These are phyloP conservation scores for Corythoichthys haematopterus DNA, from an alignment of 2,113 vertebrate genomes.

Conservation along the genomic window DNA sequence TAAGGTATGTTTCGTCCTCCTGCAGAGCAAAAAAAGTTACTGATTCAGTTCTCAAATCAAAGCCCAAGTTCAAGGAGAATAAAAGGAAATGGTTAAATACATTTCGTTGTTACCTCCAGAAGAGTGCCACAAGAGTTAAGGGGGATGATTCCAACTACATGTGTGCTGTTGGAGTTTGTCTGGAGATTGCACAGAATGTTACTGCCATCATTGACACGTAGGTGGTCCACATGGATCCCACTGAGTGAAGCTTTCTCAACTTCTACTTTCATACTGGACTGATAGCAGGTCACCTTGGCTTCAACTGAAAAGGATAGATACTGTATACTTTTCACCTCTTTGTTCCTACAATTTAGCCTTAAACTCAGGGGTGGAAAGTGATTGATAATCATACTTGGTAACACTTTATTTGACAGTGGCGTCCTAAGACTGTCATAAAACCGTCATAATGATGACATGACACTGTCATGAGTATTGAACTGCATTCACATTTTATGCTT, in stretches of 20 bases:
- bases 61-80: not conserved
- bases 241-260: conserved; percentile 44
- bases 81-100: no score
- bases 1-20: conserved; percentile 55
- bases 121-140: conserved; percentile 67
- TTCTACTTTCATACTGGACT: conserved; percentile 55
- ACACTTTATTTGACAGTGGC: no score
- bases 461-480: no score
- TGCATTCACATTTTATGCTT: not conserved
- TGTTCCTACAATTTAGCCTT: not conserved
- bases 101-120: conserved; percentile 48
- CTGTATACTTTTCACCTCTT: not conserved
- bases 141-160: conserved; percentile 52
- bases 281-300: conserved; percentile 44
- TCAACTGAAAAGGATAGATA: conserved; percentile 17
- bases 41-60: not conserved
- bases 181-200: conserved; percentile 53
- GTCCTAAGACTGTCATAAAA: no score
- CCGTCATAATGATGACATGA: no score
- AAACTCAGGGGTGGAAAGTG: not conserved
- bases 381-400: no score
- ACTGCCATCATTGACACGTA: conserved; percentile 54
- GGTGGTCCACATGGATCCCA: conserved; percentile 35
- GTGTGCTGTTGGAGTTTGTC: conserved; percentile 54
- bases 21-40: conserved; percentile 16